phyloP scores from a whole-genome alignment of 2,113 vertebrate species.

The Sceloporus tristichus region DNA sequence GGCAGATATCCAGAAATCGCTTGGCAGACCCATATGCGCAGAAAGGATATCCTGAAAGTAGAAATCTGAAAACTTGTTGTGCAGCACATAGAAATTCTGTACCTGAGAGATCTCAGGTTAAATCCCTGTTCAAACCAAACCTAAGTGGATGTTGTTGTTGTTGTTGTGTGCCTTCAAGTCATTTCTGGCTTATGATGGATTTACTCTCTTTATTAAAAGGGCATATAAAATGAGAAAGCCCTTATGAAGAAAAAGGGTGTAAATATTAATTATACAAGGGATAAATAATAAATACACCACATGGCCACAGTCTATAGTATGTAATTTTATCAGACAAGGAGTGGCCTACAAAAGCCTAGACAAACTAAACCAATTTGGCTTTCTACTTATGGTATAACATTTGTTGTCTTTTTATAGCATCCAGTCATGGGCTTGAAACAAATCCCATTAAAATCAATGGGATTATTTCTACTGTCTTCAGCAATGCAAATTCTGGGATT shows the following conservation, averaged over 20 bases:
- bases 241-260: neutral
- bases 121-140: neutral
- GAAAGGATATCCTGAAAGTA: neutral
- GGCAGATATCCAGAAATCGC: neutral
- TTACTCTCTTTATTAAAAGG: neutral
- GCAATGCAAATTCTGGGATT: neutral
- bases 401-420: neutral
- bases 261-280: too few relatives aligned
- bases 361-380: neutral
- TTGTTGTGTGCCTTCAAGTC: too few relatives aligned
- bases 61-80: neutral
- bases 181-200: too few relatives aligned
- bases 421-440: neutral
- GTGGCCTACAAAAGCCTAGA: neutral
- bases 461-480: constrained; percentile 2
- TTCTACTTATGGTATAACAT: neutral
- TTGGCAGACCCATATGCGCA: neutral
- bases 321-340: neutral
- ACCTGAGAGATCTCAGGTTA: neutral
- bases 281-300: neutral
- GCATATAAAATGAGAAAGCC: neutral
- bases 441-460: constrained; percentile 27
- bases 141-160: neutral
- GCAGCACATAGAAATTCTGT: too few relatives aligned
- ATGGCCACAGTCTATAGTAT: too few relatives aligned